These are phyloP conservation scores for Microcebus murinus DNA, from an alignment of 2,113 vertebrate species.

Conservation along the genomic window DNA sequence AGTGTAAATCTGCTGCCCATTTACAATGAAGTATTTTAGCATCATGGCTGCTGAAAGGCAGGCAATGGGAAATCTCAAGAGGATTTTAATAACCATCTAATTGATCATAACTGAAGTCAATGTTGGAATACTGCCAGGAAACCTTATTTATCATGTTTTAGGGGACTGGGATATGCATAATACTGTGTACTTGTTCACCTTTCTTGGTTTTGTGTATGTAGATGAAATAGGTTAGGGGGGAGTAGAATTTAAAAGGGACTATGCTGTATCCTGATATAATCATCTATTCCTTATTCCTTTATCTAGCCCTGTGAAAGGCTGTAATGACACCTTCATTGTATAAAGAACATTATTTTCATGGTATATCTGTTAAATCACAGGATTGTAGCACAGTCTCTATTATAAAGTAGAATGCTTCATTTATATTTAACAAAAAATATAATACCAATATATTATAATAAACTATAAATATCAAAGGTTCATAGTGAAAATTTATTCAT, in stretches of 20 bases:
- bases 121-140: neutral
- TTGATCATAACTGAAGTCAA: neutral
- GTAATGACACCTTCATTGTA: neutral
- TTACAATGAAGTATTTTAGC: neutral
- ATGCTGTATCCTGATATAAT: neutral
- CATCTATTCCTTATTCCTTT: slow-evolving; percentile 28
- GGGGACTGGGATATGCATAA: neutral
- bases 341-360: slow-evolving; percentile 22
- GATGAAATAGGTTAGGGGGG: neutral
- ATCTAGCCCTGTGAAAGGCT: neutral
- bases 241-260: neutral
- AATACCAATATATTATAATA: neutral
- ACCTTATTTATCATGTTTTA: neutral
- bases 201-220: neutral
- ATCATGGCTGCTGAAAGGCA: neutral
- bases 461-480: slow-evolving; percentile 7
- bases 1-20: neutral
- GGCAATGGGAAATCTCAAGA: neutral
- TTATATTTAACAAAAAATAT: neutral
- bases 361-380: neutral
- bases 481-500: neutral
- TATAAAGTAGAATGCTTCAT: neutral
- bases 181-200: neutral
- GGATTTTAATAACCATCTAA: neutral
- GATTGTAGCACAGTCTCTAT: neutral